Conservation (phyloP, 1,140 invertebrate genomes). For the Drosophila pachea region DNA sequence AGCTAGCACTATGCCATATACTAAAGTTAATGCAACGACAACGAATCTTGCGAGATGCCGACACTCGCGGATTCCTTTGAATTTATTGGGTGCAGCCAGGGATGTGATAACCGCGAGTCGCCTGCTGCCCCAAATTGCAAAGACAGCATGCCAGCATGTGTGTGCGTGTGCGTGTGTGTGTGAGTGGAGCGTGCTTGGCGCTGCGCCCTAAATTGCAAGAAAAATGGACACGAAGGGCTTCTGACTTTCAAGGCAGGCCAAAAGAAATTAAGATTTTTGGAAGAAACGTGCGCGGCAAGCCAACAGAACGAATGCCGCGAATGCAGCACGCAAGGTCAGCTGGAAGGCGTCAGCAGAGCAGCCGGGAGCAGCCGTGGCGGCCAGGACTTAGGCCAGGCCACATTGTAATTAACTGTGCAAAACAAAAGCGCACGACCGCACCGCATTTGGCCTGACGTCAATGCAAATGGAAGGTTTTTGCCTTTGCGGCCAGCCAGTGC, state of each 20-base stretch:
- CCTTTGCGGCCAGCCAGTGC: constrained; percentile 22
- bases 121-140: constrained; percentile 14
- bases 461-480: constrained; percentile 48
- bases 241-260: constrained; percentile 29
- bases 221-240: constrained; percentile 65
- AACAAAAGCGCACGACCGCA: constrained; percentile 43
- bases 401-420: constrained; percentile 66
- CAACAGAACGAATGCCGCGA: constrained; percentile 47
- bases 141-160: constrained; percentile 1
- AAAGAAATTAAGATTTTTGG: constrained; percentile 76
- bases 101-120: constrained; percentile 55
- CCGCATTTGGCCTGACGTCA: constrained; percentile 60
- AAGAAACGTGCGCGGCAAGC: constrained; percentile 66
- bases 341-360: constrained; percentile 1
- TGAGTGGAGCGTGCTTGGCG: constrained; percentile 25
- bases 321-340: constrained; percentile 72
- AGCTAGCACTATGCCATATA: too few relatives aligned
- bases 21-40: neutral
- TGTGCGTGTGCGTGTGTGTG: neutral
- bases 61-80: neutral
- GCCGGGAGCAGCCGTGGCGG: constrained; percentile 12
- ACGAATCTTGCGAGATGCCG: neutral
- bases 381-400: constrained; percentile 8
- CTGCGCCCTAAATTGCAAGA: constrained; percentile 47
- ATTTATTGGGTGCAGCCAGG: constrained; percentile 61